Base-by-base conservation (phyloP, 92 coral and sea anemone genomes). In the Palythoa grandis region DNA sequence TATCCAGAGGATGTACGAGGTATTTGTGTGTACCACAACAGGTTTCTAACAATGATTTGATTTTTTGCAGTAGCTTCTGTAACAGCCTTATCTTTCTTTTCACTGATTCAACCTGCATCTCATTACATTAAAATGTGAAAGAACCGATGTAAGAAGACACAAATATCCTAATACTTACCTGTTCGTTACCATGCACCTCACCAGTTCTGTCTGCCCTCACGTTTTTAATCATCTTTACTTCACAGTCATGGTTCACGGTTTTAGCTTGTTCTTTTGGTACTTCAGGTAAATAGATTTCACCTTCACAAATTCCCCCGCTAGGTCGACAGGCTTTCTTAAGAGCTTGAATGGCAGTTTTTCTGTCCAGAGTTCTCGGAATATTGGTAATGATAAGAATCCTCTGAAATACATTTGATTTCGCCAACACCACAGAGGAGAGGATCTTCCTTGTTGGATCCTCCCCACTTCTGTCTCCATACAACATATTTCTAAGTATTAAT, bases 251-350 rank as follows among this genome's bases (percentile, higher is more conserved):
- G 39, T 16, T 43, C 24, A 7, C 53, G 25, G 77, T 8, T 54
- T 83, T 63, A 1, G 65, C 61, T 35, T 77, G 72, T 16, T 70
- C 86, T 74, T 47, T 52, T 2, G 76, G 58, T 15, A 88, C 76
- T 66, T 87, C 98, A 56, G 98, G 98, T 14, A 94, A 80, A 80
- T 94, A 92, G 12, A 90, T 69, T 29, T 85, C 76, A 66, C 85
- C 90, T 50, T 86, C 94, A 68, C 87, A 70, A 63, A 95, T 88
- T 16, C 99, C 99, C 7, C 99, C 99, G 22, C 95, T 83, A 3
- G 99, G 93, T 76, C 93, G 91, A 72, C 98, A 92, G 6, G 98
- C 96, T 88, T 95, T 96, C 86, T 84, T 90, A 58, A 96, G 86
- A 16, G 95, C 94, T 53, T 90, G 88, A 63, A 95, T 52, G 38